phyloP scores from a whole-genome alignment of 2,797 vertebrate genomes.

The Threskiornis aethiopicus region DNA sequence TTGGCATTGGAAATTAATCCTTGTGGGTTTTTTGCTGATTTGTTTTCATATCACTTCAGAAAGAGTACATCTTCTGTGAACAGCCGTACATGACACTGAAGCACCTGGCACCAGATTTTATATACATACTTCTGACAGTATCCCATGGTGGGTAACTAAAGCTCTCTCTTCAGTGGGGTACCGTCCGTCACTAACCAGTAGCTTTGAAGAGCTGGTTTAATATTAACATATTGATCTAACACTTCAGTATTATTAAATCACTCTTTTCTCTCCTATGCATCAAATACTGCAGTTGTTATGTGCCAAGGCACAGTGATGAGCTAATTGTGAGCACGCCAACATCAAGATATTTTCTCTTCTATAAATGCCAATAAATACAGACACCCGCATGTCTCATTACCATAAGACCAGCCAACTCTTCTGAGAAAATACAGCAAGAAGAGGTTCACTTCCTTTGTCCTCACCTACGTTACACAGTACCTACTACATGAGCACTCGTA shows the following conservation, averaged over 20 bases:
- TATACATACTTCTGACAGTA: not conserved
- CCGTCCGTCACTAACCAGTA: not conserved
- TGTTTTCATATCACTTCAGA: not conserved
- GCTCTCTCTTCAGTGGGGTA: not conserved
- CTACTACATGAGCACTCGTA: not conserved
- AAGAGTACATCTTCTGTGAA: not conserved
- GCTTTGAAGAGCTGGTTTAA: not conserved
- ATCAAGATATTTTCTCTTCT: not conserved
- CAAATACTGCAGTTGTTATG: not conserved
- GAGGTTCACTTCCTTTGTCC: not conserved
- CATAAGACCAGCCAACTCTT: not conserved
- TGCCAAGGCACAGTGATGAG: not conserved
- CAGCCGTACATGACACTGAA: not conserved
- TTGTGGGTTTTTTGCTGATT: not conserved
- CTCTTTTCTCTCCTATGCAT: not conserved
- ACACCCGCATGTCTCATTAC: not conserved
- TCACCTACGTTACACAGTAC: rapidly evolving
- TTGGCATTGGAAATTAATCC: not conserved
- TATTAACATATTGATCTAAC: not conserved
- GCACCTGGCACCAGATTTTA: not conserved
- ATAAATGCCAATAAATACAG: not conserved
- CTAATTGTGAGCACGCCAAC: not conserved
- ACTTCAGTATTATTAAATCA: not conserved
- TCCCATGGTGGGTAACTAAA: not conserved
- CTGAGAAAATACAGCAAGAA: not conserved